Base-by-base conservation (phyloP, 2,797 vertebrate species). In the Channa striata region DNA sequence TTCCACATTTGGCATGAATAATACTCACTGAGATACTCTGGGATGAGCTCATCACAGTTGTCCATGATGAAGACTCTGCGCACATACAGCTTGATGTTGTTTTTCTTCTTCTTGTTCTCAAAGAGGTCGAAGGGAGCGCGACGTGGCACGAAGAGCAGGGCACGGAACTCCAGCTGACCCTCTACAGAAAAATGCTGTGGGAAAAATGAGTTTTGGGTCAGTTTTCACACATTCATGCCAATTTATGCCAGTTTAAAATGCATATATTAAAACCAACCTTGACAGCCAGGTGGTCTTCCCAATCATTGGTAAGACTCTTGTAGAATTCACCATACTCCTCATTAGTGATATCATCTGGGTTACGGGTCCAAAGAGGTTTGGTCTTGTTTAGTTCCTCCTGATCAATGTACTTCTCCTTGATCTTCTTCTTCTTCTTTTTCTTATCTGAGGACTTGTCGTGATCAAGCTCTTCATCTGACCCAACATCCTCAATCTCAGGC, bases 21-120 rank as follows among this genome's bases (percentile, higher is more conserved):
- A 20, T 30, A 95, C 97, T 96, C 44, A 99, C 97, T 99, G 74
- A 98, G 94, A 21, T 99, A 99, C 14, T 99, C 97, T 0, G 97
- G 97, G 68, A 99, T 99, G 14, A 99, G 92, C 6, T 98, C 97
- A 42, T 99, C 97, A 0, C 98, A 99, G 90, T 98, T 99, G 84
- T 99, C 97, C 98, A 98, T 99, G 85, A 99, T 99, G 77, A 99
- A 98, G 30, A 99, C 97, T 65, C 97, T 94, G 74, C 97, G 96
- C 17, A 99, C 97, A 0, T 98, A 99, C 46, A 99, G 76, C 84
- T 98, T 99, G 30, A 99, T 98, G 58, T 97, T 98, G 75, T 98
- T 98, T 70, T 95, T 97, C 73, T 96, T 97, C 85, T 96, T 97
- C 74, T 95, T 93, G 90, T 96, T 98, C 36, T 98, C 96, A 82